These are phyloP conservation scores for Chouioia cunea DNA, from an alignment of 2,888 invertebrate genomes.

Conservation along the genomic window DNA sequence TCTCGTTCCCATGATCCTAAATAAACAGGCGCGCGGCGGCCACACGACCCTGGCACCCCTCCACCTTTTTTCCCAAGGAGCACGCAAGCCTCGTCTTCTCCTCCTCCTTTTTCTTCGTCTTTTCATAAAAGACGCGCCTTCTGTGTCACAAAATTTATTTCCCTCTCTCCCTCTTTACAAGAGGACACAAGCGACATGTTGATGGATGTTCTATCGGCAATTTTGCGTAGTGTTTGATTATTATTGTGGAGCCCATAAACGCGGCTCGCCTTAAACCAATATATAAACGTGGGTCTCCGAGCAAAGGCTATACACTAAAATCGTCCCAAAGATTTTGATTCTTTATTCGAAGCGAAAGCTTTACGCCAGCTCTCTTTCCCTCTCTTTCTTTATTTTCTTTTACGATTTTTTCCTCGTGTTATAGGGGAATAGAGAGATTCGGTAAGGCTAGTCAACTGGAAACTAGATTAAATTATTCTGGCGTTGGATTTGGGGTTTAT, in stretches of 20 bases:
- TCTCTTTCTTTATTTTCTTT: neutral
- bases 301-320: conserved; percentile 12
- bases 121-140: no score
- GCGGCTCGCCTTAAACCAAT: conserved; percentile 41
- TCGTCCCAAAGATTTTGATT: conserved; percentile 19
- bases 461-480: conserved; percentile 38
- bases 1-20: conserved; percentile 60
- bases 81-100: conserved; percentile 15
- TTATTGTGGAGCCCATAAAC: conserved; percentile 35
- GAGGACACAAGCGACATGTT: conserved; percentile 10
- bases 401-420: neutral
- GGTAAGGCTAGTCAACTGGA: conserved; percentile 25
- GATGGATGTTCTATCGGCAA: conserved; percentile 34
- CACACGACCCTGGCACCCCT: conserved; percentile 63
- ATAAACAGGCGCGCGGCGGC: conserved; percentile 62
- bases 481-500: conserved; percentile 28
- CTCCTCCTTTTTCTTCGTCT: conserved; percentile 26
- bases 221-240: conserved; percentile 38
- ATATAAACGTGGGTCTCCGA: conserved; percentile 6
- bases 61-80: conserved; percentile 1
- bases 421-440: neutral
- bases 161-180: no score
- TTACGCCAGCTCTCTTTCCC: neutral
- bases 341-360: conserved; percentile 20
- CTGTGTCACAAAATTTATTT: no score